Base-by-base conservation (phyloP, 2,888 invertebrate species). In the Phaedon cochleariae region DNA sequence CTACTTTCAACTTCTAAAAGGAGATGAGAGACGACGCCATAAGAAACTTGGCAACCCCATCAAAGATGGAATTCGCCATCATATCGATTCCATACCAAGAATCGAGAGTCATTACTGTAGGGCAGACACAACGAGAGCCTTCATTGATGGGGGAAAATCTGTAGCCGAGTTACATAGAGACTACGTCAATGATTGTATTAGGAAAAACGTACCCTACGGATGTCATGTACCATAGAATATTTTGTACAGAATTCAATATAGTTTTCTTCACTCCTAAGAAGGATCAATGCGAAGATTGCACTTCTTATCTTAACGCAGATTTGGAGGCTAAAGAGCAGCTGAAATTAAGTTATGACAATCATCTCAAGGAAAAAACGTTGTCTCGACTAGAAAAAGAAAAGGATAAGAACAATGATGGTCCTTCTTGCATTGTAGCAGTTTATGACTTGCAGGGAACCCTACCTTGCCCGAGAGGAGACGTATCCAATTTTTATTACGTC, bases 401-500 rank as follows among this genome's bases (percentile, higher is more conserved):
- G 34, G 58, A 63, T 26, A 69, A 69, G 51, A 58, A 49, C 26
- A 21, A 7, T 18, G 18, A n/a, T 59, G 59, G 9, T 15, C 2
- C 48, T 10, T 29, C 45, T 12, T n/a, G n/a, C n/a, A 17, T 18
- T 9, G 60, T 67, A 17, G 45, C 52, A 4, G 34, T 31, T 22
- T 60, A 52, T 31, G 60, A 60, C 37, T 37, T 60, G 20, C 60
- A 60, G 26, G 52, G 22, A 21, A 51, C 31, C 12, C 22, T 60
- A 1, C 60, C 62, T 15, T 46, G 53, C 17, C 68, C 68, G 12
- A 46, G 12, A 17, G 68, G 59, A 6, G 34, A 62, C 9, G 20
- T 45, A 2, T 64, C 62, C 9, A 37, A 22, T 7, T 69, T 67
- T 65, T 71, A 67, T 65, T 65, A 69, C 51, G 20, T n/a, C n/a